Base-by-base conservation (phyloP, 2,888 invertebrate genomes). In the Patella pellucida region DNA sequence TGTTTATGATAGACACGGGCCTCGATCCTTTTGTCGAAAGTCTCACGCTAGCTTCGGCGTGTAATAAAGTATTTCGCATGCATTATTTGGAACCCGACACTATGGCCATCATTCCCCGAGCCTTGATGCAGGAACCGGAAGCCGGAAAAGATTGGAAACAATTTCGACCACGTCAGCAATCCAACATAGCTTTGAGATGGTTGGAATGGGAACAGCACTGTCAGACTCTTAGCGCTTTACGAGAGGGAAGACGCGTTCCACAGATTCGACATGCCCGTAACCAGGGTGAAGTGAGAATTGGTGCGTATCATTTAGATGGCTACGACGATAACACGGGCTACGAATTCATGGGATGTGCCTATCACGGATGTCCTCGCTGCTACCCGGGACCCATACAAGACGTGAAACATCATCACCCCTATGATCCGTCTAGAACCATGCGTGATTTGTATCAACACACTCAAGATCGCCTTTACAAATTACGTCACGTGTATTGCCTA, bases 351-450 rank as follows among this genome's bases (percentile, higher is more conserved):
- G 56, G 56, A 1, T 56, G 56, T 56, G 16, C n/a, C 19, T 56
- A 56, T 19, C 56, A 56, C 19, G 56, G 56, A n/a, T 56, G 56
- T 12, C 5, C 56, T 3, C 16, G n/a, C 16, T 56, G 56, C 15
- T 56, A 56, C 15, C 56, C 56, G 1, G 56, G 56, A 14, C 56
- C 56, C 11, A 7, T 56, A 7, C 15, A 56, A 56, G 56, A 56
- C 19, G 16, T 56, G 15, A 56, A 56, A 56, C 56, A 56, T 56
- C 56, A 56, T 19, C 56, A 56, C 16, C 56, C 56, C 19, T 56
- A 56, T 15, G 56, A 56, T 56, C 56, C 56, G 16, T 56, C 56
- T 15, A 56, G 56, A 56, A 56, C 56, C n/a, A 56, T 56, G 56
- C 56, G 56, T 7, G 56, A 56, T 15, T 15, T 54, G n/a, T 15